Percentiles rank a stretch among this genome's conserved stretches.
Conservation (phyloP, 2,113 vertebrate genomes). For the Mormoops blainvillei region DNA sequence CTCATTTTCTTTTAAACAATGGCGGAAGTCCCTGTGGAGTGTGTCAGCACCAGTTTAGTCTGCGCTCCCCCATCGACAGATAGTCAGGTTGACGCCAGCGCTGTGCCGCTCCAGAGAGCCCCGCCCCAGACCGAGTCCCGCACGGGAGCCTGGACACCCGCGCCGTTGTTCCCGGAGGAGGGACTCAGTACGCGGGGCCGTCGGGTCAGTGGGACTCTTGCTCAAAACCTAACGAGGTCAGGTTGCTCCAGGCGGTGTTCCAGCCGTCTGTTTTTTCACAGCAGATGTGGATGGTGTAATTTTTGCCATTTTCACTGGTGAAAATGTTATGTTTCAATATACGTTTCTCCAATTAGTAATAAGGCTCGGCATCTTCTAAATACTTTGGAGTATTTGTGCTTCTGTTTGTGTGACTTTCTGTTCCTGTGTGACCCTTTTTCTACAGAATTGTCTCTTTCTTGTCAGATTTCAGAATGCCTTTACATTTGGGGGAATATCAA, state of each 20-base stretch:
- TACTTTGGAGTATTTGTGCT: background rate
- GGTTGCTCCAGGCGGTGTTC: background rate
- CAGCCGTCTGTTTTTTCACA: background rate
- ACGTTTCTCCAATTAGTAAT: background rate
- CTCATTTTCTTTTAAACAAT: background rate
- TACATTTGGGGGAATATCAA: background rate
- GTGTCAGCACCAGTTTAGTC: background rate
- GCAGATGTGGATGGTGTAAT: no score
- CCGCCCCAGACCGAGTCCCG: fast-evolving
- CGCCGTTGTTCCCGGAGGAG: background rate
- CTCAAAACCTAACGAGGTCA: background rate
- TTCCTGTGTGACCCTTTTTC: background rate
- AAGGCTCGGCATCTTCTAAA: background rate
- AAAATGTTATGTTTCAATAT: background rate
- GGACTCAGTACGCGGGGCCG: fast-evolving
- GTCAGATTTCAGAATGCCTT: background rate
- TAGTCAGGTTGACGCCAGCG: no score
- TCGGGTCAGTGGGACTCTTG: background rate
- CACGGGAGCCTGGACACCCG: fast-evolving
- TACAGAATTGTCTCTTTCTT: background rate
- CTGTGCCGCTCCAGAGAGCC: fast-evolving
- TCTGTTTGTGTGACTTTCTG: background rate
- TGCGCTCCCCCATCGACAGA: background rate
- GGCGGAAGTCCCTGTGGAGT: fast-evolving
- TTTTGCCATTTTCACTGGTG: background rate